Evolutionary conservation across 2,888 invertebrate species (phyloP).

Genomic region (Pseudanteris insignis): DNA sequence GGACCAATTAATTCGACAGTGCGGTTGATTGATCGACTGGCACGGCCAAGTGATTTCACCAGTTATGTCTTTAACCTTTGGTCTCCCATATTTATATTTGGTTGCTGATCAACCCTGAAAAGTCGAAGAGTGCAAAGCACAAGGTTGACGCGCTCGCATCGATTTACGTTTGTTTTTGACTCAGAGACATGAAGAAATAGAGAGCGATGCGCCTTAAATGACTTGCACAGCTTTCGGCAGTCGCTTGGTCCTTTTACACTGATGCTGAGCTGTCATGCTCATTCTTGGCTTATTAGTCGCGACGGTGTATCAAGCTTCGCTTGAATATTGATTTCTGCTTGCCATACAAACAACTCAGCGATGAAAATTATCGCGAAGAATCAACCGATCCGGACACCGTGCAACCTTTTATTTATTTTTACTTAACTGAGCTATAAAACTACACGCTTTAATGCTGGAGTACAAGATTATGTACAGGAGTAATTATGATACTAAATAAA

Average conservation of each 20-base stretch:
- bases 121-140: too few relatives aligned
- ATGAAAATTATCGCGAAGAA: conserved; percentile 22
- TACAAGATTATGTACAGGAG: too few relatives aligned
- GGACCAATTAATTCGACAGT: conserved; percentile 34
- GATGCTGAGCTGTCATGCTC: conserved; percentile 7
- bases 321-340: conserved; percentile 42
- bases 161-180: conserved; percentile 16
- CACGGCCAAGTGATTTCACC: conserved; percentile 9
- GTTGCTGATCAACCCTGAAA: conserved; percentile 1
- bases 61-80: conserved; percentile 2
- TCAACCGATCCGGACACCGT: too few relatives aligned
- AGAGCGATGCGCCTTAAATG: conserved; percentile 14
- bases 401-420: too few relatives aligned
- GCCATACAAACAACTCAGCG: conserved; percentile 22
- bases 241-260: conserved; percentile 2
- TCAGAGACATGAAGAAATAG: not conserved
- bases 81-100: not conserved
- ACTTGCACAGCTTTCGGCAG: conserved; percentile 4
- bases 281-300: conserved; percentile 20
- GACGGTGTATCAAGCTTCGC: conserved; percentile 20
- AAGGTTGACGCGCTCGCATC: conserved; percentile 17
- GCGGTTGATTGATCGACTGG: conserved; percentile 30
- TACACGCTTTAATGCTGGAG: too few relatives aligned
- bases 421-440: too few relatives aligned
- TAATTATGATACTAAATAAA: too few relatives aligned